Evolutionary conservation across 2,888 invertebrate genomes (phyloP).

Genomic region (Eupithecia insigniata): DNA sequence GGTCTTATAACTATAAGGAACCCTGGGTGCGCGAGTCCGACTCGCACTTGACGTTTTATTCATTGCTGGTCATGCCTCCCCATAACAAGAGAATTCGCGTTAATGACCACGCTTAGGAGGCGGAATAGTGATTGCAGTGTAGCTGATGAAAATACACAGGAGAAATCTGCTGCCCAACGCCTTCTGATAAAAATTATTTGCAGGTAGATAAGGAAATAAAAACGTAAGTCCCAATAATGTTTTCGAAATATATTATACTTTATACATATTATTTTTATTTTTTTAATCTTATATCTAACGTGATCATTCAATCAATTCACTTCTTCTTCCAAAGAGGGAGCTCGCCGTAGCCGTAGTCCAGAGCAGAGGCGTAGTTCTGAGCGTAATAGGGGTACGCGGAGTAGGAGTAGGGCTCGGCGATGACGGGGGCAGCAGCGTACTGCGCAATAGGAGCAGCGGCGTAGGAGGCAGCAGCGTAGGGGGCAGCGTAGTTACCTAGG

Average conservation of each 20-base stretch:
- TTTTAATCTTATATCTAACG: background rate
- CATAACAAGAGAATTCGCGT: no score
- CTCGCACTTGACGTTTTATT: no score
- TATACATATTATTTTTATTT: background rate
- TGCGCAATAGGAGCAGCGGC: conserved; percentile 33
- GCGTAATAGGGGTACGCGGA: conserved; percentile 39
- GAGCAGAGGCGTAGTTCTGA: conserved; percentile 19
- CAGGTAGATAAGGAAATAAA: background rate
- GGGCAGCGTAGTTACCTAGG: conserved; percentile 21
- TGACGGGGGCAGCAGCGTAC: conserved; percentile 43
- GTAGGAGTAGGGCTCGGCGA: conserved; percentile 29
- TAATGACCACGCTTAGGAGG: no score
- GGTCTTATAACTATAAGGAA: no score
- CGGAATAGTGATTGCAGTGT: no score
- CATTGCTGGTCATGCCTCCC: no score
- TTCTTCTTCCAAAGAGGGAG: conserved; percentile 39
- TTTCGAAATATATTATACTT: background rate
- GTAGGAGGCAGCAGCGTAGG: conserved; percentile 34
- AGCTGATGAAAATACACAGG: no score
- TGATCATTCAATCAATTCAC: conserved; percentile 27
- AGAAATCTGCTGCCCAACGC: background rate
- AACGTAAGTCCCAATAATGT: background rate
- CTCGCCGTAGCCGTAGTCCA: conserved; percentile 28
- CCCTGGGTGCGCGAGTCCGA: no score
- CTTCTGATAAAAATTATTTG: background rate